Conservation (phyloP, 2,113 vertebrate species). For the Capreolus pygargus region DNA sequence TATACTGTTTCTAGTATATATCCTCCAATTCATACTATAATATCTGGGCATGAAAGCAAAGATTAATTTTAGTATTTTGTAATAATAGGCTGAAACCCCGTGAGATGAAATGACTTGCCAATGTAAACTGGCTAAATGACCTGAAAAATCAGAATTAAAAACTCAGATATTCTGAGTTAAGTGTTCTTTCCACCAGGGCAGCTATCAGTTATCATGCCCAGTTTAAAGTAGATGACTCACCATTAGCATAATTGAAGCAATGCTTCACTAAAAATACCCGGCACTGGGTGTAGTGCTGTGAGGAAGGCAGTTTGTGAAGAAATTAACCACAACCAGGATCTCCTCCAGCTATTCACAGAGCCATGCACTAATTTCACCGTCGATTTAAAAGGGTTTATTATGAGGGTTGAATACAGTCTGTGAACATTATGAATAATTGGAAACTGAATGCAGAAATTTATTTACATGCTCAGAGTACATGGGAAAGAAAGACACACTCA, state of each 20-base stretch:
- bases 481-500: not conserved
- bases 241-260: not conserved
- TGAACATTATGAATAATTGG: conserved; percentile 15
- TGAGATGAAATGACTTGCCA: not conserved
- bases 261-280: not conserved
- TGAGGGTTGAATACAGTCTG: not conserved
- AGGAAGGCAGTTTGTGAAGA: conserved; percentile 3
- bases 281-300: not conserved
- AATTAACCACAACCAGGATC: not conserved
- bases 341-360: not conserved
- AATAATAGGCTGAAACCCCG: not conserved
- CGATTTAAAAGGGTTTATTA: not conserved
- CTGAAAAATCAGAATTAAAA: not conserved
- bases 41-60: not conserved
- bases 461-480: not conserved
- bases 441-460: not conserved
- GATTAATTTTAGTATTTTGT: not conserved
- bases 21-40: not conserved
- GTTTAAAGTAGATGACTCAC: conserved; percentile 27
- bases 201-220: not conserved
- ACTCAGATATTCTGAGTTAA: not conserved
- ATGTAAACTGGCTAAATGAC: not conserved
- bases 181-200: not conserved
- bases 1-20: not conserved
- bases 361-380: not conserved